These are phyloP conservation scores for Coenobita brevimanus DNA, from an alignment of 1,140 invertebrate genomes.

Conservation along the genomic window DNA sequence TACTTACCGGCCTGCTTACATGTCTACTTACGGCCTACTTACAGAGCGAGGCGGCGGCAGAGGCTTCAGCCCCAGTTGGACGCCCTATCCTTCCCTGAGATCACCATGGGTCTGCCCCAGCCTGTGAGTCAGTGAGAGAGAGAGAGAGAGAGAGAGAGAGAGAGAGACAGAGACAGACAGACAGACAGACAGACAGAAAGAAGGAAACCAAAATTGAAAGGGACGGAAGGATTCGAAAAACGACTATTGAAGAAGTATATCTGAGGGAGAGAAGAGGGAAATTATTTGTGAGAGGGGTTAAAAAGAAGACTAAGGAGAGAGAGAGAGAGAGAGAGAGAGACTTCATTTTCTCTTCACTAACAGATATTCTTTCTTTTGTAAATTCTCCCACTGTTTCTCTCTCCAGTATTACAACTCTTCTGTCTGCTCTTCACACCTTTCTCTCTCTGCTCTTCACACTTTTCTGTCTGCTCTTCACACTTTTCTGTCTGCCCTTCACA, in stretches of 20 bases:
- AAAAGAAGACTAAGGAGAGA: too few species aligned
- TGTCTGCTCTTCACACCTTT: neutral
- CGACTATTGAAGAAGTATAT: too few species aligned
- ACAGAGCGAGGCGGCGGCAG: slow-evolving; percentile 80
- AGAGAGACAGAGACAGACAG: too few species aligned
- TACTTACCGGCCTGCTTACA: neutral
- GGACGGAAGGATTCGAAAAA: too few species aligned
- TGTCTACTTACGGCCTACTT: slow-evolving; percentile 47
- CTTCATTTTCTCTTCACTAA: neutral
- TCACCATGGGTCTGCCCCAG: slow-evolving; percentile 76
- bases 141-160: neutral
- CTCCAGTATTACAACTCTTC: neutral
- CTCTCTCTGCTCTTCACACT: neutral
- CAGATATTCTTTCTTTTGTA: neutral
- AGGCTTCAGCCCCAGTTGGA: slow-evolving; percentile 78
- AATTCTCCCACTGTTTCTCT: neutral
- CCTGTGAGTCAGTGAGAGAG: slow-evolving; percentile 70
- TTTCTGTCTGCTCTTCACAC: neutral
- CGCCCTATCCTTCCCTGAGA: slow-evolving; percentile 79
- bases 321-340: too few species aligned
- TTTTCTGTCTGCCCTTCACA: too few species aligned
- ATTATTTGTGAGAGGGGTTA: too few species aligned
- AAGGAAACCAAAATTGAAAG: too few species aligned
- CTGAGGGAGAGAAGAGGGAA: too few species aligned
- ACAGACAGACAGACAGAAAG: too few species aligned